Conservation (phyloP, 2,888 invertebrate species). For the Caenorhabditis becei region DNA sequence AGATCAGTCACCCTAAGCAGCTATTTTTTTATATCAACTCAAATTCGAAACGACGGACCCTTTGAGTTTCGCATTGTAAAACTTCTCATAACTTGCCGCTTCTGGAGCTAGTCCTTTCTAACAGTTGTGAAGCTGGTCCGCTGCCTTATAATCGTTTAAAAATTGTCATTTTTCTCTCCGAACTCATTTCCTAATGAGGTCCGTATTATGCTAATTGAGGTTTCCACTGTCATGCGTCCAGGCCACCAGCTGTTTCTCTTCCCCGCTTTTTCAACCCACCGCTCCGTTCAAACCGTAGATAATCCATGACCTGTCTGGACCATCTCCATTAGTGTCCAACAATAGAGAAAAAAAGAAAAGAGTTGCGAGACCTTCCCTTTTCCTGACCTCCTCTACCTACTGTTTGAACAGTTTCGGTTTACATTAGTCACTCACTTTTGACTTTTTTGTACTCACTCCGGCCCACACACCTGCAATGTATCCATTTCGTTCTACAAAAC, state of each 20-base stretch:
- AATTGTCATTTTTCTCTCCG: not conserved
- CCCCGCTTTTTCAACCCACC: not conserved
- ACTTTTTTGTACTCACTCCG: slow-evolving; percentile 19
- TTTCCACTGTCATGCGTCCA: not conserved
- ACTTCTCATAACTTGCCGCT: too few species aligned
- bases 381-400: slow-evolving; percentile 1
- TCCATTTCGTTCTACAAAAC: slow-evolving; percentile 4
- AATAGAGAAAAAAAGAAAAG: not conserved
- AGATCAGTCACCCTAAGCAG: too few species aligned
- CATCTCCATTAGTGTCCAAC: slow-evolving; percentile 30
- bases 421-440: slow-evolving; percentile 42
- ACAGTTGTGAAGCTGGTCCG: too few species aligned
- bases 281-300: slow-evolving; percentile 8
- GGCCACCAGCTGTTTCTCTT: slow-evolving; percentile 32
- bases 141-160: not conserved
- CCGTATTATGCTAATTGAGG: slow-evolving; percentile 32
- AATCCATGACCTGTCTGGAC: slow-evolving; percentile 8
- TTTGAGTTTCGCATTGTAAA: too few species aligned
- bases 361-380: slow-evolving; percentile 9
- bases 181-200: slow-evolving; percentile 26
- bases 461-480: slow-evolving; percentile 23
- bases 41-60: too few species aligned
- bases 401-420: slow-evolving; percentile 57
- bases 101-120: too few species aligned
- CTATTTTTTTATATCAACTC: too few species aligned